Base-by-base conservation (phyloP, 2,888 invertebrate species). In the Acrobeloides nanus region DNA sequence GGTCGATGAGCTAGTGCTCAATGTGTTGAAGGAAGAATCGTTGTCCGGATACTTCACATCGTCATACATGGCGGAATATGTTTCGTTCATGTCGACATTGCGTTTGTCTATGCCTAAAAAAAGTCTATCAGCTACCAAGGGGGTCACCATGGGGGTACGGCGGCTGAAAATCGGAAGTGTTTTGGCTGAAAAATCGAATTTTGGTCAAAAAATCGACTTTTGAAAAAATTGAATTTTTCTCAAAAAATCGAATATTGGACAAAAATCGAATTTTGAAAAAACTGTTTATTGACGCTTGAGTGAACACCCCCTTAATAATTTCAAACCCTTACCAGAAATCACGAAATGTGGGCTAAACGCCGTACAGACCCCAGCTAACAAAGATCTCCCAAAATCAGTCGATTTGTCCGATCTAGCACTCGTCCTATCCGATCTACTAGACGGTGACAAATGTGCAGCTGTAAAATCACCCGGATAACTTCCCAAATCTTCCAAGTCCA, bases 291-390 rank as follows among this genome's bases (percentile, higher is more conserved):
- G n/a, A n/a, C n/a, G n/a, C n/a, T n/a, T n/a, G n/a, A n/a, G n/a
- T n/a, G n/a, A n/a, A n/a, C n/a, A n/a, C n/a, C n/a, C n/a, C n/a
- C n/a, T n/a, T n/a, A n/a, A n/a, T n/a, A n/a, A n/a, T n/a, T n/a
- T n/a, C n/a, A n/a, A 8, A 17, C 4, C 15, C 44, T 20, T 21
- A 33, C 61, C 68, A 1, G 68, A 65, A 15, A 68, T 46, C 8
- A 66, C 62, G 39, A 68, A 68, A 46, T 68, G 63, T 12, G 64
- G 58, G 15, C 61, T 66, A 46, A 62, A 68, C 3, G 52, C 27
- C 24, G 46, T 35, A 20, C 65, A 55, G 6, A 65, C 61, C 3
- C 68, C 68, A 21, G 64, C 66, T 17, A 68, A 54, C 32, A 68
- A 55, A 1, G 64, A 62, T 17, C 62, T 32, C 4, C 66, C 66